Base-by-base conservation (phyloP, 1,140 invertebrate species). In the Coptotermes formosanus region DNA sequence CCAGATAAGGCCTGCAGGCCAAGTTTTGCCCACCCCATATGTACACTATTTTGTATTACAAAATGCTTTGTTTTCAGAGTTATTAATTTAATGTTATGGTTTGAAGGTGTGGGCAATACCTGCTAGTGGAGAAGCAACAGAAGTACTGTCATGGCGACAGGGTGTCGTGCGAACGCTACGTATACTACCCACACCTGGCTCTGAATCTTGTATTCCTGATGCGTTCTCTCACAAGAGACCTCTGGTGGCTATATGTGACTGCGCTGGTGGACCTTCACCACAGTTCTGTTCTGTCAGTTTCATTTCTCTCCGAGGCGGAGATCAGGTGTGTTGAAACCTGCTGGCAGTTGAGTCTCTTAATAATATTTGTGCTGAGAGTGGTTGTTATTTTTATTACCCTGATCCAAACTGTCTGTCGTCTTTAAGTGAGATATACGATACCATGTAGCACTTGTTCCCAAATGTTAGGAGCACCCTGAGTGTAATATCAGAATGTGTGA, bases 141-240 rank as follows among this genome's bases (percentile, higher is more conserved):
- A 98, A 91, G 95, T 98, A 16, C 90, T 99, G 82, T 98, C 97
- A 12, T 97, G 97, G 95, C 92, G 96, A 45, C 97, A 98, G 90
- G 97, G 97, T 82, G 93, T 95, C 86, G 96, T 98, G 75, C 94
- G 95, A 85, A 94, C 96, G 82, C 92, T 98, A 75, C 93, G 95
- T 90, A 92, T 99, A 88, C 92, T 99, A 88, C 96, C 97, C 19
- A 95, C 94, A 86, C 97, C 97, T 85, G 82, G 86, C 52, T 11
- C 86, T 45, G 83, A 64, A 1, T n/a, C 82, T 83, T 89, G 89
- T 83, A 89, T 90, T 82, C 88, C 89, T 85, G 96, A 96, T 92
- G 92, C 91, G 32, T 97, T 94, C 90, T 92, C 93, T 45, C 91
- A 93, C 86, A 97, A 97, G 90, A 92, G 97, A 88, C 97, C 97